A percentile compares a stretch with the other conserved stretches of the same genome.
Evolutionary conservation across 2,113 vertebrate genomes (phyloP).

Genomic region (Chloroceryle aenea): DNA sequence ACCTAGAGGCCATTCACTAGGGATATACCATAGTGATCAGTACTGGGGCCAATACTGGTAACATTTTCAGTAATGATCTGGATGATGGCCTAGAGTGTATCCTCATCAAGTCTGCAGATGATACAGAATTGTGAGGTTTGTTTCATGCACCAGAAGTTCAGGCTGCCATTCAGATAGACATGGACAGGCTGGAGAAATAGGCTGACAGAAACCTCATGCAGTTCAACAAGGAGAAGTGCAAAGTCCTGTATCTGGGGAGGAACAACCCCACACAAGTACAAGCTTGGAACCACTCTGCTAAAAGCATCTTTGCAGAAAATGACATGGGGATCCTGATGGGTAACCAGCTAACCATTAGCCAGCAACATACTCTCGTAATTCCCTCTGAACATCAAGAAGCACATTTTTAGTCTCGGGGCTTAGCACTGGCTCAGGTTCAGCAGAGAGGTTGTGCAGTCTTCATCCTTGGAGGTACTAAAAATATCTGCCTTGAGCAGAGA

Average conservation of each 20-base stretch:
- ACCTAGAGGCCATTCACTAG: background rate
- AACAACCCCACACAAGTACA: background rate
- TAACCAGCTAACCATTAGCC: background rate
- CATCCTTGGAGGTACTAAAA: background rate
- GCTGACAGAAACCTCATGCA: background rate
- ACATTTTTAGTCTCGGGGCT: background rate
- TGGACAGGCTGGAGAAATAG: background rate
- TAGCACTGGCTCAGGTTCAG: background rate
- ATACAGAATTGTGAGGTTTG: background rate
- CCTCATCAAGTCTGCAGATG: background rate
- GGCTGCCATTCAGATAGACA: background rate
- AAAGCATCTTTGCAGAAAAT: background rate
- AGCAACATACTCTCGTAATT: background rate
- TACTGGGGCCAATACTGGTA: background rate
- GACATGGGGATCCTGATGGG: background rate
- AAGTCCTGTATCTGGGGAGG: background rate
- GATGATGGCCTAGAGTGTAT: background rate
- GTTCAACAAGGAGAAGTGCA: background rate
- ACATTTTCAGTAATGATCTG: background rate
- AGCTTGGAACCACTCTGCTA: background rate
- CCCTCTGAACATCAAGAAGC: background rate
- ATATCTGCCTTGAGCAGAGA: background rate
- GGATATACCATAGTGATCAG: background rate
- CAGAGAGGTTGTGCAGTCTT: background rate
- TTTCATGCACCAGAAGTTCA: rapidly evolving